phyloP scores from a whole-genome alignment of 2,797 vertebrate species.

The Danio albolineatus region DNA sequence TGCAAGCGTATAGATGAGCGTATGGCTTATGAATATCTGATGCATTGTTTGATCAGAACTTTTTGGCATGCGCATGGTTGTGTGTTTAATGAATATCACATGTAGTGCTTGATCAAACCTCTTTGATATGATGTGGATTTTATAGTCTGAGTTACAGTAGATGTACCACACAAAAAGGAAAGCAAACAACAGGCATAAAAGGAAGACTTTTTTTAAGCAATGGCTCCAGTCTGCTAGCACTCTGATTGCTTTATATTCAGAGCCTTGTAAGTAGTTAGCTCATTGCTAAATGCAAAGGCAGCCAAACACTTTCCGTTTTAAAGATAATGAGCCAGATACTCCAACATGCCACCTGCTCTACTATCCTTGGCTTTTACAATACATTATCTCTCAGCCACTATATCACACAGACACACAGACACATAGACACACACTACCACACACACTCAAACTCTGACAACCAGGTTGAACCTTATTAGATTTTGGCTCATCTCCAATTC shows the following conservation, averaged over 20 bases:
- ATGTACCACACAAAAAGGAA: constrained; percentile 27
- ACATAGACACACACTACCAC: constrained; percentile 27
- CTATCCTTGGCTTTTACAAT: constrained; percentile 27
- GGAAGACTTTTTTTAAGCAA: constrained; percentile 15
- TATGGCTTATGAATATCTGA: constrained; percentile 47
- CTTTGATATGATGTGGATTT: constrained; percentile 51
- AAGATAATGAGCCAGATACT: constrained; percentile 45
- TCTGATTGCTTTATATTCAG: constrained; percentile 9
- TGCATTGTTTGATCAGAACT: constrained; percentile 52
- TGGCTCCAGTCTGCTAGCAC: neutral
- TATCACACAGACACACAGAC: constrained; percentile 25
- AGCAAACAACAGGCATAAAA: constrained; percentile 22
- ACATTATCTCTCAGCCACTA: constrained; percentile 30
- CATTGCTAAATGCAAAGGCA: constrained; percentile 36
- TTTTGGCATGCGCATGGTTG: constrained; percentile 42
- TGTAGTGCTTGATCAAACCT: constrained; percentile 43
- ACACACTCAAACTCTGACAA: constrained; percentile 40
- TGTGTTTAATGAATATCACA: constrained; percentile 23
- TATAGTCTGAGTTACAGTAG: constrained; percentile 37
- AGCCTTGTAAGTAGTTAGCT: constrained; percentile 27
- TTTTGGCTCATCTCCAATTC: constrained; percentile 55
- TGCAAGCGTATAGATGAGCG: constrained; percentile 33
- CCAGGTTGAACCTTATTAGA: constrained; percentile 53
- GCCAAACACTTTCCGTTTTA: constrained; percentile 37
- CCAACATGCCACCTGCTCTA: constrained; percentile 44